Evolutionary conservation across 2,888 invertebrate species (phyloP).

Genomic region (Spodoptera littoralis): DNA sequence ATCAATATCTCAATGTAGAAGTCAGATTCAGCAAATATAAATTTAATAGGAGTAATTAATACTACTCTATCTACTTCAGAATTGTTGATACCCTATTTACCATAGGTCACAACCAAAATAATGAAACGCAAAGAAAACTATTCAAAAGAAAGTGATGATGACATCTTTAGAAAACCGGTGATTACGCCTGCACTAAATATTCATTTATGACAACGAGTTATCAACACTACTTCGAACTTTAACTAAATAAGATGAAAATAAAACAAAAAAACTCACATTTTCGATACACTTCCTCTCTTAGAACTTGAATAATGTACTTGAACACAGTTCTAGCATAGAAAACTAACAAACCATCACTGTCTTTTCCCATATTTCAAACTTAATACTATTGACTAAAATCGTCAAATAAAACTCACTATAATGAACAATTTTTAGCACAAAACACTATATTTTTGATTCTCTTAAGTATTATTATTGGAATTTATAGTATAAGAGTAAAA

Average conservation of each 20-base stretch:
- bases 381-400: background rate
- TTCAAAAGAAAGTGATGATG: no score
- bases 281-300: slow-evolving; percentile 69
- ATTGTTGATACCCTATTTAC: no score
- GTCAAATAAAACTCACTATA: slow-evolving; percentile 1
- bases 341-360: slow-evolving; percentile 75
- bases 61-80: background rate
- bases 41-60: no score
- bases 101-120: no score
- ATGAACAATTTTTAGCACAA: slow-evolving; percentile 16
- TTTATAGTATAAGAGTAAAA: no score
- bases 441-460: background rate
- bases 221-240: no score
- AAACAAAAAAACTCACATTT: slow-evolving; percentile 64
- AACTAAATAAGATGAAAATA: no score
- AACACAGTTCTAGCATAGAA: slow-evolving; percentile 69
- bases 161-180: no score
- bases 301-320: slow-evolving; percentile 68
- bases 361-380: slow-evolving; percentile 51
- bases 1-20: no score
- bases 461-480: no score
- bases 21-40: no score
- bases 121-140: no score
- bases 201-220: background rate
- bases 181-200: background rate